Evolutionary conservation across 2,888 invertebrate genomes (phyloP), one percentile per base, ranked within the genome.

Genomic region (Oxyscelio sp.): DNA sequence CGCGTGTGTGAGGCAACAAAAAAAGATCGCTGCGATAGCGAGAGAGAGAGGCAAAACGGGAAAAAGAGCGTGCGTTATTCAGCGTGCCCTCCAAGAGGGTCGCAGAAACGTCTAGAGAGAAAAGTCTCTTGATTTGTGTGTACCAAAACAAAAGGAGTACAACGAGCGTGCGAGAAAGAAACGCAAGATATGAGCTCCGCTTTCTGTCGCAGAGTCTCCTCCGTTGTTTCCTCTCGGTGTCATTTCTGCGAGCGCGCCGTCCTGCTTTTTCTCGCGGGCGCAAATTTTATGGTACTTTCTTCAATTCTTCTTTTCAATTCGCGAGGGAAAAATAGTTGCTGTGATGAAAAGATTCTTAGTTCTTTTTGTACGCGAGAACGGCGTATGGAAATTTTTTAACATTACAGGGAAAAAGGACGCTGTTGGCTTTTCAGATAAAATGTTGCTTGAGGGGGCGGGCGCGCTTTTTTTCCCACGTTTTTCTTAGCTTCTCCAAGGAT

Each of bases 91-190:
- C 84, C 87, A 74, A 89, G 86, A 87, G 89, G 89, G 88, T 87
- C 34, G 75, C 31, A 70, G 83, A 85, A 86, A 85, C 79, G 85
- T 81, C 87, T 70, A 85, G 86, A 83, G 89, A 86, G 90, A 89
- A 90, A 89, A 91, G 91, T 91, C 92, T 93, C 92, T 92, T 92
- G 92, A 93, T 93, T 92, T 92, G 88, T 88, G 89, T 88, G 87
- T 85, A 86, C 84, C 65, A 86, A 86, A 85, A 85, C 86, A 89
- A 89, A 88, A 88, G 74, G 82, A 86, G 80, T 65, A 85, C 89
- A 88, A 87, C 86, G 88, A 89, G 88, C 85, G 88, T 88, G 89
- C 87, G 89, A 90, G 89, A 87, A 90, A 90, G 89, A 87, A 78
- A 65, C 73, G 82, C 70, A 79, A 87, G 87, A 75, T 71, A 50